Evolutionary conservation across 2,888 invertebrate species (phyloP).

Genomic region (Rotaria macrura): DNA sequence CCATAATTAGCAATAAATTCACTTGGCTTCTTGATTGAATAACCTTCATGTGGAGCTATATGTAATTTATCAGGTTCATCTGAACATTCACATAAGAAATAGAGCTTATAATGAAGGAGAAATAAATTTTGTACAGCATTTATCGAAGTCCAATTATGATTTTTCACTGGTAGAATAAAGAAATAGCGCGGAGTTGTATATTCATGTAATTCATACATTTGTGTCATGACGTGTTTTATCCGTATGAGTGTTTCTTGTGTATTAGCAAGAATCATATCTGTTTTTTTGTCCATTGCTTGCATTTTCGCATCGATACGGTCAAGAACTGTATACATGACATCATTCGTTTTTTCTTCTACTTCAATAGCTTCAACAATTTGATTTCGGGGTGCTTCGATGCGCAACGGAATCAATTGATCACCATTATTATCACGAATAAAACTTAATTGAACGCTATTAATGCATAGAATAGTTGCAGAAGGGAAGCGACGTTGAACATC

Average conservation of each 20-base stretch:
- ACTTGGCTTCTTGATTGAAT: background rate
- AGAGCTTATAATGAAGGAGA: background rate
- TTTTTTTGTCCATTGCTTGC: background rate
- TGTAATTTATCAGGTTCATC: background rate
- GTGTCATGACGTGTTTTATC: background rate
- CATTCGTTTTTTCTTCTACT: background rate
- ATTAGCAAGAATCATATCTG: background rate
- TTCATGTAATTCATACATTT: slow-evolving; percentile 13
- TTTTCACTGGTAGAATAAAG: background rate
- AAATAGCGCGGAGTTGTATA: background rate
- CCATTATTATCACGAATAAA: background rate
- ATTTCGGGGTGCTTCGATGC: background rate
- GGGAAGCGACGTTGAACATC: slow-evolving; percentile 2
- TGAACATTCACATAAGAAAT: slow-evolving; percentile 7
- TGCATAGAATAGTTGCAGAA: background rate
- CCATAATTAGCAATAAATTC: background rate
- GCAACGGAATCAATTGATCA: background rate
- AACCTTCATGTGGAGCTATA: background rate
- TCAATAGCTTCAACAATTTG: background rate
- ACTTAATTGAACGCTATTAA: background rate
- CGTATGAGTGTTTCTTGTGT: background rate
- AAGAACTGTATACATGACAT: background rate
- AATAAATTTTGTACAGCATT: background rate
- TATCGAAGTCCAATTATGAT: background rate
- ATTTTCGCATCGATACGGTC: background rate